phyloP scores from a whole-genome alignment of 2,113 vertebrate genomes.

The Ifrita kowaldi region DNA sequence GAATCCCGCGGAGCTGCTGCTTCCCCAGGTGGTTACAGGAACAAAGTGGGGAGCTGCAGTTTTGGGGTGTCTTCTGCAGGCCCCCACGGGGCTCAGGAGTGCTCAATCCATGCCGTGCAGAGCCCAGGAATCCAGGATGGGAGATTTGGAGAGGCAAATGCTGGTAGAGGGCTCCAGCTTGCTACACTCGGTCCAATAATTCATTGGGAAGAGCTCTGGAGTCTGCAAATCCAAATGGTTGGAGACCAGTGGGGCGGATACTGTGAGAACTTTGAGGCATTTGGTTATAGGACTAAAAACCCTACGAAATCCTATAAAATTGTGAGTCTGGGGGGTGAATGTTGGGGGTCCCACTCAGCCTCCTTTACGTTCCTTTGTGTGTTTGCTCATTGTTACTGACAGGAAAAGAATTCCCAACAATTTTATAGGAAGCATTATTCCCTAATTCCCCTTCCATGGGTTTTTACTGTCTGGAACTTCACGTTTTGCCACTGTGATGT shows the following conservation, averaged over 20 bases:
- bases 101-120: neutral
- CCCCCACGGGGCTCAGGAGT: neutral
- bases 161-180: neutral
- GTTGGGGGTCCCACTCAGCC: neutral
- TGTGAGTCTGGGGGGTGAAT: neutral
- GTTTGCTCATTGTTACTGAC: neutral
- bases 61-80: neutral
- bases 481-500: neutral
- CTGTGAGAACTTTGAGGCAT: neutral
- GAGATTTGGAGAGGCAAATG: neutral
- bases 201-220: slow-evolving; percentile 1
- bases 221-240: neutral
- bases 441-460: neutral
- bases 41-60: too few relatives aligned
- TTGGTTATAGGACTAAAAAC: neutral
- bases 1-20: neutral
- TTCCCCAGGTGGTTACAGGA: neutral
- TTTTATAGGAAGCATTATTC: neutral
- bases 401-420: neutral
- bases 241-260: neutral
- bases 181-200: neutral
- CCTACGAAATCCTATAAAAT: neutral
- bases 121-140: neutral
- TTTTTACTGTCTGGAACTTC: neutral
- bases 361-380: neutral